Evolutionary conservation across 2,888 invertebrate genomes (phyloP).

Genomic region (Torymus texanus): DNA sequence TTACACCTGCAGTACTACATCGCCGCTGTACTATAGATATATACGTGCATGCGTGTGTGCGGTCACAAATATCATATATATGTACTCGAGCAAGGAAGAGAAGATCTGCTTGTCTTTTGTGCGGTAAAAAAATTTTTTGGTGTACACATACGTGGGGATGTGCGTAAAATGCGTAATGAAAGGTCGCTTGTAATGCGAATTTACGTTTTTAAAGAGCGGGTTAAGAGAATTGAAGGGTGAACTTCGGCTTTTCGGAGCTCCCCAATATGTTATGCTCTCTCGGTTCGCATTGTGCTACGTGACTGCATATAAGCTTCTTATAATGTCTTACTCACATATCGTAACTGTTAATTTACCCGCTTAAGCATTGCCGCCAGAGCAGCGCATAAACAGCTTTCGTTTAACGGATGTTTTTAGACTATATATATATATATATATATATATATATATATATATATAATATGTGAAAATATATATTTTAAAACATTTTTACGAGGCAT

Average conservation of each 20-base stretch:
- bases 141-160: neutral
- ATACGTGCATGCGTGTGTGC: neutral
- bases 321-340: slow-evolving; percentile 24
- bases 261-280: neutral
- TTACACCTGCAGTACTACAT: slow-evolving; percentile 36
- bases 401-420: slow-evolving; percentile 8
- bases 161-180: slow-evolving; percentile 26
- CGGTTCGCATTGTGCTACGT: neutral
- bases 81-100: no score
- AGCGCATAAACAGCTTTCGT: neutral
- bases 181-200: neutral
- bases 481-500: no score
- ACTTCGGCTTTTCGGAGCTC: neutral
- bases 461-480: neutral
- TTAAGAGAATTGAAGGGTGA: slow-evolving; percentile 8
- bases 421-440: neutral
- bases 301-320: neutral
- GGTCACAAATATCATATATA: slow-evolving; percentile 4
- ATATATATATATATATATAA: neutral
- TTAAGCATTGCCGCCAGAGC: neutral
- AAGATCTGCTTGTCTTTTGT: neutral
- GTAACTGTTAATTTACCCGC: neutral
- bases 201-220: slow-evolving; percentile 17
- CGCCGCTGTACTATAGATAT: no score
- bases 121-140: neutral